A percentile compares a stretch with the other conserved stretches of the same genome.
These are phyloP conservation scores for Protobothrops mucrosquamatus DNA, from an alignment of 2,113 vertebrate genomes.

Conservation along the genomic window DNA sequence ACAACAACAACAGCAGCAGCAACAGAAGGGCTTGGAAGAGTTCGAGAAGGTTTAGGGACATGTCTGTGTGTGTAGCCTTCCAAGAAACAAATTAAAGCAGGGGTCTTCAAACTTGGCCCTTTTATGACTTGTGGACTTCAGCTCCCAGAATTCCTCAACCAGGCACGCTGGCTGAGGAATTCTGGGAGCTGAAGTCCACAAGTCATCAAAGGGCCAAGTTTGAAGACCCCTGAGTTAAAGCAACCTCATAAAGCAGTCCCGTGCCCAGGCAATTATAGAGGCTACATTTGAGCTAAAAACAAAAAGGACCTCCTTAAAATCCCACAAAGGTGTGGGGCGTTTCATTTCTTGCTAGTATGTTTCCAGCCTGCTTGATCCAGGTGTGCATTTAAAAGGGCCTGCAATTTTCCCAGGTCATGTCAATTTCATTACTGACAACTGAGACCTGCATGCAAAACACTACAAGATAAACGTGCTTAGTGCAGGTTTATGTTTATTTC, in stretches of 20 bases:
- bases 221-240: background rate
- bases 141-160: too few relatives aligned
- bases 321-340: background rate
- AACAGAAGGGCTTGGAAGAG: background rate
- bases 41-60: background rate
- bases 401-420: background rate
- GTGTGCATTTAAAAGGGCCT: background rate
- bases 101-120: too few relatives aligned
- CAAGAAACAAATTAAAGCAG: background rate
- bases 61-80: too few relatives aligned
- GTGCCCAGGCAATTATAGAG: background rate
- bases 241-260: background rate
- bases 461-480: background rate
- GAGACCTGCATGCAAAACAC: background rate
- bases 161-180: too few relatives aligned
- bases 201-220: too few relatives aligned
- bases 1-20: too few relatives aligned
- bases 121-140: too few relatives aligned
- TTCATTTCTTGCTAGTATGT: background rate
- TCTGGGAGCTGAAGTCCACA: too few relatives aligned
- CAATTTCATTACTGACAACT: background rate
- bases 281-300: background rate
- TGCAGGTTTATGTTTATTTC: background rate
- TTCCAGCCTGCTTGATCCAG: background rate
- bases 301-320: background rate